Evolutionary conservation across 2,113 vertebrate genomes (phyloP), one percentile per base, ranked within the genome.

Genomic region (Triplophysa siluroides): DNA sequence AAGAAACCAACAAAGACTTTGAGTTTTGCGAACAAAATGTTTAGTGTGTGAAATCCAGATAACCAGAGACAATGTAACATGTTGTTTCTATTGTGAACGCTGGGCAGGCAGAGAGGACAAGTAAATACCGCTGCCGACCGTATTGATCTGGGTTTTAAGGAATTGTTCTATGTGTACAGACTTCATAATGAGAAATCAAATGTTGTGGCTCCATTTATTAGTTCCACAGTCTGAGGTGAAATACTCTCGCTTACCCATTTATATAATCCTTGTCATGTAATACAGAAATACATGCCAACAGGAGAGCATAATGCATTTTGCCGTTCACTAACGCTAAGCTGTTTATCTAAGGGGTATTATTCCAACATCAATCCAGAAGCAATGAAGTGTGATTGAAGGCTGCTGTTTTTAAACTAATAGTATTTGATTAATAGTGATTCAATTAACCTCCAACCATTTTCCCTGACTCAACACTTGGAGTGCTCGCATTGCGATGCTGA

Each of bases 61-160:
- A 73, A 78, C 24, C 61, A 58, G 63, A 64, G 52, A 80, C 52
- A 78, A 69, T 78, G 58, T 79, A 86, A 83, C 80, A 26, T 45
- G 58, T 62, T 26, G 65, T 71, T 74, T 81, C 78, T 83, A 84
- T 84, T 68, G 43, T 81, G 81, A 76, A 81, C 86, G 79, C 83
- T 26, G 54, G 56, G 80, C 72, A 85, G 76, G 76, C 47, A 79
- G 56, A 41, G 41, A 52, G 33, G 58, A 85, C 61, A 78, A 52
- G 61, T 58, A 56, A 63, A 83, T 65, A 72, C 24, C 16, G 67
- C 78, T 85, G 78, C 64, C 83, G 38, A 88, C 79, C 83, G 43
- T 85, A 89, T 90, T 84, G 86, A 88, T 89, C 83, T 13, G 14
- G 79, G 64, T 60, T 64, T 78, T 85, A 66, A 71, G 79, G 82